Conservation (phyloP, 2,113 vertebrate genomes). For the Myiagra hebetior region DNA sequence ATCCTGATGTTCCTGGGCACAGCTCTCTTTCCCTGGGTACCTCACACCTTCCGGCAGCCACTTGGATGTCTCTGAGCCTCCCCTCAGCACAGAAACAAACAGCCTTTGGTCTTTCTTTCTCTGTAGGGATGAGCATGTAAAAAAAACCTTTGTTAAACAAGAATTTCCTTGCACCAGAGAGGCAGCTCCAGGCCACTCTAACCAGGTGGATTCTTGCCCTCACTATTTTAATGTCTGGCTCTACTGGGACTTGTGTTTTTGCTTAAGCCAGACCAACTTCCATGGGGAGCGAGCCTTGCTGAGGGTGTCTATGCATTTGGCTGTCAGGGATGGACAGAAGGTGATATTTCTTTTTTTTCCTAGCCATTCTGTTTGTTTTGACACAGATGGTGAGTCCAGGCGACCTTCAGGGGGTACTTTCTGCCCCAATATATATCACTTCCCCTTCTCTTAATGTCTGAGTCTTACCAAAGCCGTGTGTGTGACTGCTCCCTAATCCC, state of each 20-base stretch:
- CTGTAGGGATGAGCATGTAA: not conserved
- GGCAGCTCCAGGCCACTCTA: not conserved
- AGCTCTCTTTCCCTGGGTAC: not conserved
- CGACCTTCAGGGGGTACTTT: not conserved
- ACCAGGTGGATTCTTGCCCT: not conserved
- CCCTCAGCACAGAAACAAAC: not conserved
- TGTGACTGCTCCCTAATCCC: not conserved
- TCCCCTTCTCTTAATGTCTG: not conserved
- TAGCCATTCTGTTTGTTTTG: not conserved
- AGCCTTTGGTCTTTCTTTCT: not conserved
- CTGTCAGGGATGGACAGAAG: not conserved
- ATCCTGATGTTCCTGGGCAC: slow-evolving; percentile 46
- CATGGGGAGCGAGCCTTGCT: not conserved
- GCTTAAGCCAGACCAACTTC: not conserved
- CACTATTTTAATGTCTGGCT: not conserved
- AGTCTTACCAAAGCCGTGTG: not conserved
- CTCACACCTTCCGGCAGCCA: not conserved
- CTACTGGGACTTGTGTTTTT: not conserved
- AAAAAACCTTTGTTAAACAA: not conserved
- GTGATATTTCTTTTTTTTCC: not conserved
- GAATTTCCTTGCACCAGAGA: not conserved
- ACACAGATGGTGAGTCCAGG: not conserved
- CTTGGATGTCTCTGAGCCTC: not conserved
- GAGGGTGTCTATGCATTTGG: not conserved
- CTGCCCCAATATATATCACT: not conserved